Base-by-base conservation (phyloP, 2,797 vertebrate genomes). In the Pangasius mekongensis region DNA sequence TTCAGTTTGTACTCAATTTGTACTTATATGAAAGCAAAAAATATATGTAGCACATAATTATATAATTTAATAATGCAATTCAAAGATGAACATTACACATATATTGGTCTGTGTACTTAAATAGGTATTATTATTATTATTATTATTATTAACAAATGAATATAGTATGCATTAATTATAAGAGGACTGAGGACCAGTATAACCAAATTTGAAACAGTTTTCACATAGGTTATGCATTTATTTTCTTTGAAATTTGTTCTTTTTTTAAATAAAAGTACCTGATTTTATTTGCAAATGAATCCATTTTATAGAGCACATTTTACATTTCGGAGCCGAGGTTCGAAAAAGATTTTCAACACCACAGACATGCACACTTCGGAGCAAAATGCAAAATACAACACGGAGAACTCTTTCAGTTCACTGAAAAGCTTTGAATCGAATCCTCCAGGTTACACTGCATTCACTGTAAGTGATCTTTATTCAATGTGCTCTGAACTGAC, bases 381-480 rank as follows among this genome's bases (percentile, higher is more conserved):
- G n/a, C 22, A n/a, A 43, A 64, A 43, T 10, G 58, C 43, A 20
- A 20, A 66, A 49, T 13, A 6, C 2, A 47, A 16, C 13, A 20
- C 3, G 1, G 43, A 39, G 22, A 62, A 39, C 43, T 49, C 60
- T n/a, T 83, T 64, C 36, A 43, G 58, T n/a, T 83, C 58, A 83
- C 30, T 83, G 39, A 66, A 67, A 67, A 30, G 82, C 62, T 69
- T 22, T 11, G 82, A 84, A 52, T 82, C 64, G 13, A 49, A 71
- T 82, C 64, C 33, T 58, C 33, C 77, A n/a, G 77, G 52, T 84
- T 84, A 22, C 47, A 69, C 43, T 83, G 62, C 82, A 83, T 67
- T 83, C 43, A 67, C 83, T 84, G n/a, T 69, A 69, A 52, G n/a
- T 84, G 64, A 84, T 84, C 83, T 80, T 62, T 84, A 87, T 85